Percentiles rank a stretch among this genome's conserved stretches.
Evolutionary conservation across 1,140 invertebrate species (phyloP).

Genomic region (Piezodorus guildinii): DNA sequence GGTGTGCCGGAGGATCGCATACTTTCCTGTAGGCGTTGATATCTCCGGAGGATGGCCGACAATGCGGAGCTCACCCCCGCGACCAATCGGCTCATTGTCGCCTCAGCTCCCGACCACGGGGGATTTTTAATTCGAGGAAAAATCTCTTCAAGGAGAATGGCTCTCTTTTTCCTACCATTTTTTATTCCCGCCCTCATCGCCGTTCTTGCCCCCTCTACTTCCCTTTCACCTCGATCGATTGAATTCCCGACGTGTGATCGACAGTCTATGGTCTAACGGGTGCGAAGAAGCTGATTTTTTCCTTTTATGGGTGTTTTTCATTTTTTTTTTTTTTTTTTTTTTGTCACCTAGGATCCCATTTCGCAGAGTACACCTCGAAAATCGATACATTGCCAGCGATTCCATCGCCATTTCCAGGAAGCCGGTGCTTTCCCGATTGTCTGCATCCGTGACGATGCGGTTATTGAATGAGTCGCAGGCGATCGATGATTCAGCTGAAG

Average conservation of each 20-base stretch:
- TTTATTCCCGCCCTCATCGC: background rate
- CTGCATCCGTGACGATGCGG: too few species aligned
- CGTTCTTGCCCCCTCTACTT: background rate
- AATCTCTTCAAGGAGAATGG: slow-evolving; percentile 5
- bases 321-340: too few species aligned
- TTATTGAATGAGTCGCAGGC: too few species aligned
- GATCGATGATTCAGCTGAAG: too few species aligned
- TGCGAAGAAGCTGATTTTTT: too few species aligned
- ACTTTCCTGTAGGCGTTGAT: background rate
- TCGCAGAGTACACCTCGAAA: too few species aligned
- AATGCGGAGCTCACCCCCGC: background rate
- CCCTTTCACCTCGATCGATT: background rate
- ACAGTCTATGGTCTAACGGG: slow-evolving; percentile 15
- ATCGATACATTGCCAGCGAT: too few species aligned
- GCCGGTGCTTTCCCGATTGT: too few species aligned
- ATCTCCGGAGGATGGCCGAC: background rate
- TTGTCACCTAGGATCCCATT: too few species aligned
- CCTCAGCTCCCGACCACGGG: background rate
- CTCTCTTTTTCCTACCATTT: slow-evolving; percentile 5
- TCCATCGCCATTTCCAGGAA: too few species aligned
- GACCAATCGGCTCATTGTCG: slow-evolving; percentile 8
- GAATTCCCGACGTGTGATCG: slow-evolving; percentile 15
- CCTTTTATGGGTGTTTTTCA: too few species aligned
- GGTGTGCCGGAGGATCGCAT: background rate
- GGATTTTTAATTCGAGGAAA: slow-evolving; percentile 13